Base-by-base conservation (phyloP, 1,140 invertebrate genomes). In the Drosophila nasuta region DNA sequence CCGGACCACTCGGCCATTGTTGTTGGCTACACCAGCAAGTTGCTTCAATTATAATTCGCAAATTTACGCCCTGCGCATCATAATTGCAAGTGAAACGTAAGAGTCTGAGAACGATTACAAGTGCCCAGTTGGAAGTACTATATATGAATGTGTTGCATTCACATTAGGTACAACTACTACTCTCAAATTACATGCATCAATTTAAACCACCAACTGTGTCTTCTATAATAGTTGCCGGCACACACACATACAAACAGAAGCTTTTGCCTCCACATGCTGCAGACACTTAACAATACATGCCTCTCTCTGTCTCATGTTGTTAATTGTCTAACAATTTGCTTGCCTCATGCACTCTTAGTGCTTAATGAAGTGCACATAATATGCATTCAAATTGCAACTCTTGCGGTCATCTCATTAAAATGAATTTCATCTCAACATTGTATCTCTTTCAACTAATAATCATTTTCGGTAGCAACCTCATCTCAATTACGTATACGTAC, bases 11-110 rank as follows among this genome's bases (percentile, higher is more conserved):
- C 33, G 48, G 43, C 15, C 33, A 52, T 59, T 66, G 45, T 41
- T 72, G 49, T 5, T 11, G 10, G 28, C 13, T 43, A 11, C 35
- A 6, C 7, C 30, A 33, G 30, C 30, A 30, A 38, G 56, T 48
- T 77, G 66, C 69, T 48, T 81, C 69, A 78, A 81, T 86, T 81
- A 81, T 86, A 86, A 75, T 81, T 86, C 72, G 28, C 52, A 59
- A 59, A 64, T 69, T 60, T 57, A 57, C 65, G 65, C 48, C 62
- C 25, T 30, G 41, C 58, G 51, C 41, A 62, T 69, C 17, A 43
- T 38, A 64, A 63, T 64, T 56, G 48, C 41, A 54, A 20, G 46
- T 68, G 17, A 51, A 67, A 59, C 49, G 45, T 46, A 41, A 41
- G 38, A 56, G 38, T 52, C 17, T 25, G 1, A 51, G 5, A 20